Evolutionary conservation across 2,113 vertebrate species (phyloP).

Genomic region (Cyprinodon variegatus): DNA sequence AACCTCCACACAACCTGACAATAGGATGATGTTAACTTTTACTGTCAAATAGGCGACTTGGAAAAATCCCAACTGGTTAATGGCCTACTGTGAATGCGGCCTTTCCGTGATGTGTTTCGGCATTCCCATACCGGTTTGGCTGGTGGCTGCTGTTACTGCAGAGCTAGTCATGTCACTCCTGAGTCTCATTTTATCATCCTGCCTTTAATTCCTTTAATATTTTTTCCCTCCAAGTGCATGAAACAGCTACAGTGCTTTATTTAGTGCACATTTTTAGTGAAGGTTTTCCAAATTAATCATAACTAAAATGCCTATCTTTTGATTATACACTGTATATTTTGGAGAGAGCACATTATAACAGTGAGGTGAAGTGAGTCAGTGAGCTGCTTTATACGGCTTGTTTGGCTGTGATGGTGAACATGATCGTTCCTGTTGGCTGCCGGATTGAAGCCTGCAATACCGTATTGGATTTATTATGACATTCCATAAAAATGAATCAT

Average conservation of each 20-base stretch:
- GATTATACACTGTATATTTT: background rate
- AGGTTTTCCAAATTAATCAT: background rate
- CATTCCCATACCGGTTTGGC: no score
- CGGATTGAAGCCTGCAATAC: constrained; percentile 20
- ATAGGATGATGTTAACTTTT: no score
- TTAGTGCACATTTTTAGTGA: background rate
- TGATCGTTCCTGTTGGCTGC: background rate
- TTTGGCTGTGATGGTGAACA: background rate
- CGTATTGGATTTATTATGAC: constrained; percentile 19
- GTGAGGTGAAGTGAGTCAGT: background rate
- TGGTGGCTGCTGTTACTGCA: no score
- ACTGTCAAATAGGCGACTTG: no score
- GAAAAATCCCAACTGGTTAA: no score
- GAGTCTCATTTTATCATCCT: background rate
- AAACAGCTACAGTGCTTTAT: background rate
- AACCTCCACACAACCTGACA: no score
- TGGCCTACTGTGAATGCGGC: no score
- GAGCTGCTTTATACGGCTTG: background rate
- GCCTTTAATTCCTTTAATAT: no score
- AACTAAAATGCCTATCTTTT: background rate
- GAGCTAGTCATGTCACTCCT: no score
- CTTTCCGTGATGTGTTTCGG: no score
- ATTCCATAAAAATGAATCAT: constrained; percentile 55
- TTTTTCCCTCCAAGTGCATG: background rate
- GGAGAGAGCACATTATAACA: background rate